Base-by-base conservation (phyloP, 30 jellyfish, hydroid and myxozoan genomes). In the Sanderia malayensis region DNA sequence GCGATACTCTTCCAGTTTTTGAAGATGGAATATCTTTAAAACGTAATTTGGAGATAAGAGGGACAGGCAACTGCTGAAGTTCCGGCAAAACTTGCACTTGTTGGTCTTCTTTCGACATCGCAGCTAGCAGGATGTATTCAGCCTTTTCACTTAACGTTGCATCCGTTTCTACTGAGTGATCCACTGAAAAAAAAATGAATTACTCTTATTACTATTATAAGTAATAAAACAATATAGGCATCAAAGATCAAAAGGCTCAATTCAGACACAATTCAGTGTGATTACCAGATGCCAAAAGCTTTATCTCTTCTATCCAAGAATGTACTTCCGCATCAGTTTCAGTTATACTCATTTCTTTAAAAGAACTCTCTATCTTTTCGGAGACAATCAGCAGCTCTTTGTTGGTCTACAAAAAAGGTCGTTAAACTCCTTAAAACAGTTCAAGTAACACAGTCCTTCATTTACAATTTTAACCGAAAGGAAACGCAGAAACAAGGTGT, bases 41-140 rank as follows among this genome's bases (percentile, higher is more conserved):
- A 37, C 52, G 52, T 37, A 37, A 37, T 37, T 37, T 37, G 52
- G 52, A 4, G 52, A 37, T 37, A 37, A 37, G 52, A 37, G 52
- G 52, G 52, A 37, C 52, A 37, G 52, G 52, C 52, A 37, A 37
- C 10, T 37, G 52, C 52, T 37, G 52, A 37, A 37, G 52, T 37
- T 37, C 52, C 6, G 52, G 52, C 52, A 37, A 37, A 37, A 37
- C 52, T 37, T 37, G 52, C 13, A 37, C 52, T 37, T 37, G 52
- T 37, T 37, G 52, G 52, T 37, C 52, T 37, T 37, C 52, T 37
- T 37, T 37, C 52, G 52, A 37, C 52, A 37, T 37, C 52, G 52
- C 52, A 37, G 52, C 52, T 37, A 37, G 52, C 52, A 37, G 52
- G 52, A 37, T 37, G 52, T 37, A 37, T 37, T 37, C 52, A 37